These are phyloP conservation scores for Burhinus bistriatus DNA, from an alignment of 2,113 vertebrate species.

Conservation along the genomic window DNA sequence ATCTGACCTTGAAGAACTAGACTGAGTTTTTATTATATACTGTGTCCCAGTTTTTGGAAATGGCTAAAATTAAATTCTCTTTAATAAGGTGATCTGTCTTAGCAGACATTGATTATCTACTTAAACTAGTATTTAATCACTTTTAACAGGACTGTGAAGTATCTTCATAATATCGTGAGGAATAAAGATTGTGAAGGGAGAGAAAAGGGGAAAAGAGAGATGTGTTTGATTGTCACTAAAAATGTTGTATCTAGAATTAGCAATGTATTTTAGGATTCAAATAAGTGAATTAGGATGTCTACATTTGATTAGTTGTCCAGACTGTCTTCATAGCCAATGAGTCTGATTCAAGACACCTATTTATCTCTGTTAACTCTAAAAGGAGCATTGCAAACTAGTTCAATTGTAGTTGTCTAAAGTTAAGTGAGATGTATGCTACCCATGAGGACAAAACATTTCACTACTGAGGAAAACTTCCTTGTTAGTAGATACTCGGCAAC, in stretches of 20 bases:
- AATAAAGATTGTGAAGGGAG: not conserved
- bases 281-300: not conserved
- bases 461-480: not conserved
- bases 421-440: not conserved
- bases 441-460: not conserved
- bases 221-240: not conserved
- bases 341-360: not conserved
- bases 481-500: not conserved
- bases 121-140: slow-evolving; percentile 50
- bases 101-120: slow-evolving; percentile 52
- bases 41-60: not conserved
- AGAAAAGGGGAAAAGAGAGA: not conserved
- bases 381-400: not conserved
- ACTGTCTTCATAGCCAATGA: not conserved
- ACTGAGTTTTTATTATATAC: not conserved
- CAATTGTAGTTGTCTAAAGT: not conserved
- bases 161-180: not conserved
- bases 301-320: slow-evolving; percentile 8
- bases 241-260: not conserved
- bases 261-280: not conserved
- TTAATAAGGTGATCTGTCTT: slow-evolving; percentile 52
- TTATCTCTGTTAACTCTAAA: slow-evolving; percentile 11
- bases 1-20: slow-evolving; percentile 1
- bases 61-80: slow-evolving; percentile 30
- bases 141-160: not conserved